Evolutionary conservation across 2,888 invertebrate genomes (phyloP).

Genomic region (Geophilus truncorum): DNA sequence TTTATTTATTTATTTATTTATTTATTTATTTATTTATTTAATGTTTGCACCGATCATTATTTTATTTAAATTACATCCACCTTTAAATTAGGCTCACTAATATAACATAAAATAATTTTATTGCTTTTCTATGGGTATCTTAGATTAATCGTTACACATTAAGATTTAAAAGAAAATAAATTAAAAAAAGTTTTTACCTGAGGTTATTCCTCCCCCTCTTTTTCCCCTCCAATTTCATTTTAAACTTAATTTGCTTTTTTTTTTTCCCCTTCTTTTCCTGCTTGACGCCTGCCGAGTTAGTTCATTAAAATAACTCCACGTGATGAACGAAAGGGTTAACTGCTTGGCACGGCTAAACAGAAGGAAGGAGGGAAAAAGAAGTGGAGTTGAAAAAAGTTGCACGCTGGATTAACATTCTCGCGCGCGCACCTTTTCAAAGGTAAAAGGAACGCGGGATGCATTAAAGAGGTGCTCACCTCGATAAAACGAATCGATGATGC

Average conservation of each 20-base stretch:
- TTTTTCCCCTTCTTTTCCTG: not conserved
- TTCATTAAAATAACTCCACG: conserved; percentile 7
- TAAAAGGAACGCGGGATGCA: conserved; percentile 3
- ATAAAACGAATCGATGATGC: conserved; percentile 5
- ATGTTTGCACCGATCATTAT: too few relatives aligned
- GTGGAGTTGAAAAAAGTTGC: not conserved
- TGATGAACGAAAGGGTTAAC: conserved; percentile 16
- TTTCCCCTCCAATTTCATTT: not conserved
- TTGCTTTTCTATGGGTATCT: too few relatives aligned
- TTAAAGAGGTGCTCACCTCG: conserved; percentile 4
- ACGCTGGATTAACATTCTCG: conserved; percentile 7
- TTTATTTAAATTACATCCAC: too few relatives aligned
- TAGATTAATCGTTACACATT: not conserved
- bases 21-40: too few relatives aligned
- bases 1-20: too few relatives aligned
- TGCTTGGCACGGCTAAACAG: conserved; percentile 14
- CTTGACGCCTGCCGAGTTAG: conserved; percentile 14
- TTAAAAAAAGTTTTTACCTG: not conserved
- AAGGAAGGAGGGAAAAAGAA: not conserved
- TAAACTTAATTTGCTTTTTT: not conserved
- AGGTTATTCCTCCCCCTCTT: not conserved
- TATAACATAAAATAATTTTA: too few relatives aligned
- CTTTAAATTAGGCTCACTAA: too few relatives aligned
- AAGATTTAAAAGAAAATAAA: too few relatives aligned
- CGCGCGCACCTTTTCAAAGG: not conserved